Conservation (phyloP, 2,888 invertebrate genomes). For the Apamea sordens region DNA sequence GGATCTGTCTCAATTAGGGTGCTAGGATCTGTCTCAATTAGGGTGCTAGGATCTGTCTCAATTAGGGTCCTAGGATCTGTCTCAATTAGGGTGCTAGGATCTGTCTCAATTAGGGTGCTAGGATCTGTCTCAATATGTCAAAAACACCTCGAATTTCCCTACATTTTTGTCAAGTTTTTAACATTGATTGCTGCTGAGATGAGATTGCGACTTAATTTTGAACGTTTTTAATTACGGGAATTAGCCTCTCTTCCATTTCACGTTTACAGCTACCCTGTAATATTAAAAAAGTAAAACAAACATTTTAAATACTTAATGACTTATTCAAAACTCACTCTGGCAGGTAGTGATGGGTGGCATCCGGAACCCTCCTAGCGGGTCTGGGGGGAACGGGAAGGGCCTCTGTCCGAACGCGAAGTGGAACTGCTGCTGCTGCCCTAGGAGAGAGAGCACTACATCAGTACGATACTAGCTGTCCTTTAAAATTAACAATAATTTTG, state of each 20-base stretch:
- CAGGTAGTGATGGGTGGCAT: conserved; percentile 97
- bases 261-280: neutral
- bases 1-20: neutral
- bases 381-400: conserved; percentile 96
- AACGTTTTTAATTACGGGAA: neutral
- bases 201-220: neutral
- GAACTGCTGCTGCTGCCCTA: conserved; percentile 99
- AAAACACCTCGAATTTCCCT: neutral
- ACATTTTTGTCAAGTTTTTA: neutral
- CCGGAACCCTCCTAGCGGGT: conserved; percentile 96
- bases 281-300: neutral
- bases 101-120: no score
- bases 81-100: no score
- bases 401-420: conserved; percentile 97
- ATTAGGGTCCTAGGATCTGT: no score
- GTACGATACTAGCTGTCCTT: conserved; percentile 89
- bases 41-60: neutral
- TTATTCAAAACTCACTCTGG: conserved; percentile 93
- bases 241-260: neutral
- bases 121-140: neutral
- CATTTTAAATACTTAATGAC: neutral
- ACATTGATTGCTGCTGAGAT: neutral
- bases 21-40: no score
- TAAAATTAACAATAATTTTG: conserved; percentile 61
- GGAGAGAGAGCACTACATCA: conserved; percentile 96